Conservation (phyloP, 2,797 vertebrate genomes). For the Poeciliopsis paucimaculata region DNA sequence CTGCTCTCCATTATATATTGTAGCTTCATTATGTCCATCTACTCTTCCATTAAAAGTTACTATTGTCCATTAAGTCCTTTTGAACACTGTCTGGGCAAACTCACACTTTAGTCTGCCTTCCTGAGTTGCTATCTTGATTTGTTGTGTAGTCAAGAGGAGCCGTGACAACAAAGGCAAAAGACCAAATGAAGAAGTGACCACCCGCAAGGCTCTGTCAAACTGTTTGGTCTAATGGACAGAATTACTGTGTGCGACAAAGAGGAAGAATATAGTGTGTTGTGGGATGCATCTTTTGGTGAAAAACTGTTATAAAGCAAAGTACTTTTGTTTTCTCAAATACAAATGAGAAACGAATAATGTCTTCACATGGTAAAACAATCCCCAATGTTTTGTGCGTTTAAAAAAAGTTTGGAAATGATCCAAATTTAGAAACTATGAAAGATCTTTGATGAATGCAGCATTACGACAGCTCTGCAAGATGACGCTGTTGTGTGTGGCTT, state of each 20-base stretch:
- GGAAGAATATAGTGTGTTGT: not conserved
- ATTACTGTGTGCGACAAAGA: not conserved
- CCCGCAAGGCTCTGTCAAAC: slow-evolving; percentile 72
- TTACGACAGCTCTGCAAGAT: not conserved
- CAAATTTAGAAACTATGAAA: not conserved
- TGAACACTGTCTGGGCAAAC: slow-evolving; percentile 34
- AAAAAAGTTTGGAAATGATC: not conserved
- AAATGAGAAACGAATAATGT: not conserved
- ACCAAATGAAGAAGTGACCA: slow-evolving; percentile 63
- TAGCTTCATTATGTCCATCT: slow-evolving; percentile 22
- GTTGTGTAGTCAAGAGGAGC: slow-evolving; percentile 51
- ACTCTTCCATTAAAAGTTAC: slow-evolving; percentile 43
- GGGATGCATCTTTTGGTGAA: not conserved
- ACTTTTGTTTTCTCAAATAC: not conserved
- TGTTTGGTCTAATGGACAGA: slow-evolving; percentile 57
- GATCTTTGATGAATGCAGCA: not conserved
- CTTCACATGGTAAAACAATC: not conserved
- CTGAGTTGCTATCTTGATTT: slow-evolving; percentile 25
- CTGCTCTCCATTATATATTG: slow-evolving; percentile 31
- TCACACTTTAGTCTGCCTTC: slow-evolving; percentile 33
- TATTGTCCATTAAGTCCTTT: slow-evolving; percentile 50
- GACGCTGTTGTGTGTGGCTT: not conserved
- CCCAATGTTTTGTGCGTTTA: not conserved
- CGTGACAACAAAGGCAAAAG: slow-evolving; percentile 60
- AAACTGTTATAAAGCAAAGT: not conserved